Evolutionary conservation across 2,797 vertebrate genomes (phyloP), one percentile per base, ranked within the genome.

Genomic region (Threskiornis aethiopicus): DNA sequence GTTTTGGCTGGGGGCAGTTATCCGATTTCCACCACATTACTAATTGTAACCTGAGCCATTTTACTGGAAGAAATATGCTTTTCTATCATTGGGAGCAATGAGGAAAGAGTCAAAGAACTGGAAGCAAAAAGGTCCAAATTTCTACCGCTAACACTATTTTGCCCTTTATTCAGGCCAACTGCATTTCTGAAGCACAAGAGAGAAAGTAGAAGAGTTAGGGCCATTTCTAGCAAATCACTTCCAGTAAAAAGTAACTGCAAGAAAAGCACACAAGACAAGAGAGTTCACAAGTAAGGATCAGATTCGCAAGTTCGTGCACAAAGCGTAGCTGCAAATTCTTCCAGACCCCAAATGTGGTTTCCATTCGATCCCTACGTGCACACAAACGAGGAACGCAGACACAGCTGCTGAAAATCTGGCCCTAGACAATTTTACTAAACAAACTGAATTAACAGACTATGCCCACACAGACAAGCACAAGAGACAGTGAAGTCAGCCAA

Each of bases 401-500:
- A 47, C 6, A 2, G 83, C 82, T 84, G 93, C 91, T 51, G 75
- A 64, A 94, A 95, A 92, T 52, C 96, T 86, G 90, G 79, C 96
- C 96, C 95, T 79, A 46, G 76, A 90, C 92, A 71, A 46, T 69
- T 94, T 47, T 84, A 93, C 95, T 84, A 16, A 93, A 91, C 84
- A 78, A 96, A 93, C 90, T 52, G 72, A 96, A 94, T 87, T 52
- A 92, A 96, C 93, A 97, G 79, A 93, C 94, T 84, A 94, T 90
- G 92, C 89, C 94, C 95, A 96, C 95, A 93, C 66, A 79, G 82
- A 97, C 96, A 93, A 97, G 92, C 95, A 97, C 95, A 91, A 93
- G 93, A 97, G 92, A 95, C 92, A 91, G 91, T 49, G 91, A 96
- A 94, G 66, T 95, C 59, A 79, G 83, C 77, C 94, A 96, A 96